Evolutionary conservation across 2,888 invertebrate species (phyloP).

Genomic region (Steromphala cineraria): DNA sequence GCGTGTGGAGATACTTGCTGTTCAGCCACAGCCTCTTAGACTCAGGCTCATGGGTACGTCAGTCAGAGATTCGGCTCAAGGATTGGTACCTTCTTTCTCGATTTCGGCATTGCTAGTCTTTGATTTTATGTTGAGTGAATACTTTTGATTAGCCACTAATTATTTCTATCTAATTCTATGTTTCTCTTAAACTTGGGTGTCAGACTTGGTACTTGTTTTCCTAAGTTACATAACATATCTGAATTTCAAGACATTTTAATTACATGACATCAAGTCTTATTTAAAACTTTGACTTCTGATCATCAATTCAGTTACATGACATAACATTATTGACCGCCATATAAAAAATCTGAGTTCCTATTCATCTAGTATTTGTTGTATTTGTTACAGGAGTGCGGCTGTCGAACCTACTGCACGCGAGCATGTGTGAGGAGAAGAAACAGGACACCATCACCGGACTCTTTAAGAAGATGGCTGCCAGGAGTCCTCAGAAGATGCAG

Average conservation of each 20-base stretch:
- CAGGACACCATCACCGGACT: slow-evolving; percentile 58
- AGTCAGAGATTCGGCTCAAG: background rate
- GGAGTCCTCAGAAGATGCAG: slow-evolving; percentile 1
- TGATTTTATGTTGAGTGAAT: too few relatives aligned
- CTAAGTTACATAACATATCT: background rate
- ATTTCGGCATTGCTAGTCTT: too few relatives aligned
- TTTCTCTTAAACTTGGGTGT: too few relatives aligned
- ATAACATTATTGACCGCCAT: too few relatives aligned
- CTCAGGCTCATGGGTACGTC: slow-evolving; percentile 72
- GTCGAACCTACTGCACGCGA: slow-evolving; percentile 52
- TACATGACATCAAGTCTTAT: too few relatives aligned
- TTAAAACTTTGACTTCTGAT: too few relatives aligned
- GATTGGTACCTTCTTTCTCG: background rate
- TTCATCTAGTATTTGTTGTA: too few relatives aligned
- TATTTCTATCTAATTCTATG: too few relatives aligned
- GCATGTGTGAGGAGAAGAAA: slow-evolving; percentile 42
- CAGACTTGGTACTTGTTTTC: too few relatives aligned
- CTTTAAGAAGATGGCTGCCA: slow-evolving; percentile 40
- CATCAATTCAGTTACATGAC: too few relatives aligned
- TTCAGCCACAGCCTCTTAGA: slow-evolving; percentile 58
- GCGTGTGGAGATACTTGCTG: slow-evolving; percentile 68
- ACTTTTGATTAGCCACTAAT: too few relatives aligned
- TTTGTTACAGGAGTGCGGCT: slow-evolving; percentile 58
- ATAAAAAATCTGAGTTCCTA: too few relatives aligned
- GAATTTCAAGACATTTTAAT: background rate